Conservation (phyloP, 2,797 vertebrate species). For the Petrocephalus sullivani region DNA sequence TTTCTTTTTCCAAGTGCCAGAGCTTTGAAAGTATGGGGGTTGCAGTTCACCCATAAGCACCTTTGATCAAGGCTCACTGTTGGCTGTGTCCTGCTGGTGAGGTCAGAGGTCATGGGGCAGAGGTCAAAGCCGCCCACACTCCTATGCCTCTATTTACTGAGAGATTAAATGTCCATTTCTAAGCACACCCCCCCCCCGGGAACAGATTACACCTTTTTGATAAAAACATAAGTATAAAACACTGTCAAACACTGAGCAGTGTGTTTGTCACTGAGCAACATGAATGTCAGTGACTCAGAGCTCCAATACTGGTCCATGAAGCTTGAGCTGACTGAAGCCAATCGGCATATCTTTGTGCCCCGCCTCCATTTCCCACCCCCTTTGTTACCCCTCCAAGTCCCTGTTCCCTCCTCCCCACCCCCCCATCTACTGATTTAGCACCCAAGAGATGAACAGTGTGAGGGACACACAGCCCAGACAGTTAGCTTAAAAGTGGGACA, state of each 20-base stretch:
- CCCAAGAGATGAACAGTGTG: not conserved
- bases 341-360: not conserved
- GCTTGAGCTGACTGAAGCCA: not conserved
- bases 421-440: constrained; percentile 1
- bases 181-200: not conserved
- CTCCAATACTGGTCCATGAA: not conserved
- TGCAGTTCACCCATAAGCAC: not conserved
- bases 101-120: not conserved
- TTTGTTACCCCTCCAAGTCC: not conserved
- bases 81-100: not conserved
- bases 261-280: not conserved
- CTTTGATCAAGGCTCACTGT: not conserved
- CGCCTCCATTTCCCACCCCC: not conserved
- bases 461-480: constrained; percentile 41
- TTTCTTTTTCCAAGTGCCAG: not conserved
- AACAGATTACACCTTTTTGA: not conserved
- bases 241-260: not conserved
- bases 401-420: not conserved
- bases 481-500: constrained; percentile 30
- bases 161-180: not conserved
- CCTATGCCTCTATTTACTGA: not conserved
- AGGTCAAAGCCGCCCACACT: not conserved
- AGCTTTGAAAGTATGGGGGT: not conserved
- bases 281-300: not conserved
- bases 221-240: not conserved